A percentile compares a stretch with the other conserved stretches of the same genome.
phyloP scores from a whole-genome alignment of 2,797 vertebrate genomes.

The Helicolenus hilgendorfi region DNA sequence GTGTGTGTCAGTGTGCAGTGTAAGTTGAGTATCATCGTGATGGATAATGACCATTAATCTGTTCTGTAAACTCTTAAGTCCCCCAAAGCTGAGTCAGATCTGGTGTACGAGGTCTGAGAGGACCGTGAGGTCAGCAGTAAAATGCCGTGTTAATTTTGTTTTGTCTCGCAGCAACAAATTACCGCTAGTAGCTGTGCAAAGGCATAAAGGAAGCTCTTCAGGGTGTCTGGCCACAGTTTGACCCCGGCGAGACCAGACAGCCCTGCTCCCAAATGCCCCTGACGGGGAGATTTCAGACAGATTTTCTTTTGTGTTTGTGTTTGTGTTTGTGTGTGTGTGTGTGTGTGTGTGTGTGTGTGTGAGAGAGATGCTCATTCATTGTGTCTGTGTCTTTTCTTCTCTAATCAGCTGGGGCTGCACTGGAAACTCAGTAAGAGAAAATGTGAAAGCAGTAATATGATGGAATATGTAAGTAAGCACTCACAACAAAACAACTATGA shows the following conservation, averaged over 20 bases:
- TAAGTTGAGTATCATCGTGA: conserved; percentile 47
- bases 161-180: conserved; percentile 89
- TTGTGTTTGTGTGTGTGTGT: conserved; percentile 38
- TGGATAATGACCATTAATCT: conserved; percentile 72
- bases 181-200: conserved; percentile 85
- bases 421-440: conserved; percentile 99
- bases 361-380: conserved; percentile 47
- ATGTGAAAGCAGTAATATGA: conserved; percentile 99
- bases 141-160: conserved; percentile 86
- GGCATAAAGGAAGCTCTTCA: conserved; percentile 88
- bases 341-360: conserved; percentile 21
- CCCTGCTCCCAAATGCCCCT: conserved; percentile 70
- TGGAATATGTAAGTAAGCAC: conserved; percentile 97
- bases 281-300: conserved; percentile 79
- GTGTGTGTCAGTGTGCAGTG: conserved; percentile 45
- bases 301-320: conserved; percentile 67
- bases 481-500: not conserved
- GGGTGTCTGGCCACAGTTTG: conserved; percentile 88
- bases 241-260: conserved; percentile 85
- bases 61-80: conserved; percentile 66
- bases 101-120: conserved; percentile 57
- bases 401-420: conserved; percentile 97
- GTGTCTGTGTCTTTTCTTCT: conserved; percentile 64
- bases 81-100: conserved; percentile 74
- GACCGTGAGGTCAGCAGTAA: conserved; percentile 84